Evolutionary conservation across 2,113 vertebrate genomes (phyloP).

Genomic region (Machaerirhynchus nigripectus): DNA sequence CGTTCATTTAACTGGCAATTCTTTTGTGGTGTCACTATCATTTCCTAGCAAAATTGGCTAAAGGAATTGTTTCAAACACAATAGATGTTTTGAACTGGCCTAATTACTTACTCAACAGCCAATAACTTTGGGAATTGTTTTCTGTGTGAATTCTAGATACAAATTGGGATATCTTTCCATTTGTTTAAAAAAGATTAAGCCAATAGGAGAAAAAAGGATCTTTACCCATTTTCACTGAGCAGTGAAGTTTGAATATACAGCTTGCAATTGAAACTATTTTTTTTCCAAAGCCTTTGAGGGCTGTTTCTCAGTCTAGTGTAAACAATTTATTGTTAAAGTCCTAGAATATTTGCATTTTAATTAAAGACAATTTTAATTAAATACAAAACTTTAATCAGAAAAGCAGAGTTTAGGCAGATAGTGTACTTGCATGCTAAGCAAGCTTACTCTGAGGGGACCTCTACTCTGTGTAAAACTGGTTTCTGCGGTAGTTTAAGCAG

Average conservation of each 20-base stretch:
- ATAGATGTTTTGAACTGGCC: constrained; percentile 43
- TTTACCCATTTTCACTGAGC: constrained; percentile 58
- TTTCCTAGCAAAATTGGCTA: constrained; percentile 30
- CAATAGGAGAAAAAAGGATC: constrained; percentile 55
- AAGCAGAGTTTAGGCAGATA: constrained; percentile 64
- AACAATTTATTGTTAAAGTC: constrained; percentile 76
- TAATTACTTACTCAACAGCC: constrained; percentile 56
- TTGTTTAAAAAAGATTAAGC: constrained; percentile 64
- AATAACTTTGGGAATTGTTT: constrained; percentile 52
- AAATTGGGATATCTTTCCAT: constrained; percentile 46
- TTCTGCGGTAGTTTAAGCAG: constrained; percentile 36
- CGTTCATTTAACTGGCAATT: constrained; percentile 36
- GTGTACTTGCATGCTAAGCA: constrained; percentile 56
- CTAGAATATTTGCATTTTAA: constrained; percentile 80
- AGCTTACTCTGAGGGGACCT: constrained; percentile 46
- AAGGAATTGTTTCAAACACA: constrained; percentile 50
- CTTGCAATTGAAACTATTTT: constrained; percentile 60
- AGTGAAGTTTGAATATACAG: constrained; percentile 71
- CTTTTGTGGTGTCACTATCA: constrained; percentile 12
- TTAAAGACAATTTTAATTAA: constrained; percentile 77
- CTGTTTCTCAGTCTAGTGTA: constrained; percentile 72
- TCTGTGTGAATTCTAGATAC: constrained; percentile 38
- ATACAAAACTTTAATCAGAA: constrained; percentile 72
- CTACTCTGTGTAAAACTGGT: constrained; percentile 10
- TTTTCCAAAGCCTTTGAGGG: constrained; percentile 66